These are phyloP conservation scores for Trachelus stipa DNA, from an alignment of 2,888 invertebrate species.

Conservation along the genomic window DNA sequence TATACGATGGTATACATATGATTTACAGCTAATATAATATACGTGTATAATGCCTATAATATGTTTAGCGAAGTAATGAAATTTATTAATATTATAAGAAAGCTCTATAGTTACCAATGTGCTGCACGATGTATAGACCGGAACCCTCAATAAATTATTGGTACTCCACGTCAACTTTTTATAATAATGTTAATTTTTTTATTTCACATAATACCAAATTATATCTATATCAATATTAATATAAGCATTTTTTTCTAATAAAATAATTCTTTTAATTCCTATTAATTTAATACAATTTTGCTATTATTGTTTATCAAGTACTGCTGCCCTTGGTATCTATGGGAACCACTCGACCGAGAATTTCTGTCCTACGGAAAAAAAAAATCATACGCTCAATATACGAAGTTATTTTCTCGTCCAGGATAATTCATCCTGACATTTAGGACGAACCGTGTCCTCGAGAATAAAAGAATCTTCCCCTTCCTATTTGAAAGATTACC, in stretches of 20 bases:
- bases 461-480: neutral
- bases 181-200: neutral
- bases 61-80: slow-evolving; percentile 29
- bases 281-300: neutral
- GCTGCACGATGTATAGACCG: slow-evolving; percentile 47
- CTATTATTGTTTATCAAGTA: neutral
- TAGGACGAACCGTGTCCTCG: neutral
- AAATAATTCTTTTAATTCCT: neutral
- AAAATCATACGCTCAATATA: neutral
- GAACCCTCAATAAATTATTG: slow-evolving; percentile 45
- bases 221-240: neutral
- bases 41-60: slow-evolving; percentile 34
- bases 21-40: neutral
- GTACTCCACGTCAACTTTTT: slow-evolving; percentile 34
- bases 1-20: slow-evolving; percentile 25
- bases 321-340: neutral
- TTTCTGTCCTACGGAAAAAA: neutral
- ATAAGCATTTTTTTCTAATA: neutral
- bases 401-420: neutral
- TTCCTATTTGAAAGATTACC: neutral
- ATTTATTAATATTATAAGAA: slow-evolving; percentile 6
- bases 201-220: neutral
- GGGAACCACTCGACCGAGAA: neutral
- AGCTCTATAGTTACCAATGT: slow-evolving; percentile 42
- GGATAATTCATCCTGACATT: neutral